These are phyloP conservation scores for Amazonetta brasiliensis DNA, from an alignment of 2,797 vertebrate genomes.

Conservation along the genomic window DNA sequence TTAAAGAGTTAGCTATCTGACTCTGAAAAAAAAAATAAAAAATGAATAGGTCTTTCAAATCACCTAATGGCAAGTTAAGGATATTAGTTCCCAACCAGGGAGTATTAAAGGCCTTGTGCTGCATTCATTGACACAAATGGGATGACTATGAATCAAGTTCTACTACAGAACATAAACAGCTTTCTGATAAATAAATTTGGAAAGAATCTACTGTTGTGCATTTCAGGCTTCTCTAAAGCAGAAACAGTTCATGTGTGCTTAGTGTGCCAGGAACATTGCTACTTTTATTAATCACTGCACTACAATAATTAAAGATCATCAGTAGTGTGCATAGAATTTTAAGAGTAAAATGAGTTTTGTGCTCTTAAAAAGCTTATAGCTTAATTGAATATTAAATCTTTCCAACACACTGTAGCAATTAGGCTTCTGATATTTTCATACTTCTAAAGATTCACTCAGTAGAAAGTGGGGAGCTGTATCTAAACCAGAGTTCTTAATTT, in stretches of 20 bases:
- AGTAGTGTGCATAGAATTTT: not conserved
- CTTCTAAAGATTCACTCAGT: not conserved
- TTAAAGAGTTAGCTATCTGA: constrained; percentile 69
- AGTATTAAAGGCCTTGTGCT: constrained; percentile 55
- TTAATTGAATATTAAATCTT: constrained; percentile 22
- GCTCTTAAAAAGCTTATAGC: not conserved
- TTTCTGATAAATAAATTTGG: not conserved
- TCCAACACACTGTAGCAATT: constrained; percentile 2
- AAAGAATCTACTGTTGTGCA: not conserved
- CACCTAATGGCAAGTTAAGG: constrained; percentile 67
- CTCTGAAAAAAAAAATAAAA: constrained; percentile 4
- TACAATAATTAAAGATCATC: constrained; percentile 30
- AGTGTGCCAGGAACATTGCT: not conserved
- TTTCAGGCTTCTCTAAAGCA: constrained; percentile 30
- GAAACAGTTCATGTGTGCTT: not conserved
- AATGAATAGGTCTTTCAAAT: constrained; percentile 63
- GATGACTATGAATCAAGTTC: constrained; percentile 51
- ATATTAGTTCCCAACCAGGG: constrained; percentile 59
- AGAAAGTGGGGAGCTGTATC: not conserved
- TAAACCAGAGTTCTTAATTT: not conserved
- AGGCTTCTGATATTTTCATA: not conserved
- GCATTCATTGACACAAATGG: constrained; percentile 32
- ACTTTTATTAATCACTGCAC: constrained; percentile 10
- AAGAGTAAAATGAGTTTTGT: not conserved
- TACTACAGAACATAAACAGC: constrained; percentile 44